Evolutionary conservation across 53 echinoderm and acorn worm genomes (phyloP).

Genomic region (Crossaster papposus): DNA sequence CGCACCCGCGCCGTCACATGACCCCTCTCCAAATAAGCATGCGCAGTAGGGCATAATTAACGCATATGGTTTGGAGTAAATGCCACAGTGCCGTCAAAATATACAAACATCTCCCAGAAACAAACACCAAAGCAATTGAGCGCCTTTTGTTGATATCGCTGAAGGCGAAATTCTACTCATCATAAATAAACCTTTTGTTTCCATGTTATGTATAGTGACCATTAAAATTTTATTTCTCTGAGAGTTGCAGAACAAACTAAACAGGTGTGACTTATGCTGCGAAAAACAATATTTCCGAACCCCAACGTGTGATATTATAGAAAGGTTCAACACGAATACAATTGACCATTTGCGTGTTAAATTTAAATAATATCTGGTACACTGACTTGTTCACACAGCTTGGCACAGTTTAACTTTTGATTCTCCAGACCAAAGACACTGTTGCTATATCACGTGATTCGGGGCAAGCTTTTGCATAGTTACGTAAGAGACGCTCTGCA

Average conservation of each 20-base stretch:
- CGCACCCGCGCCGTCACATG: not conserved
- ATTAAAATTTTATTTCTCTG: not conserved
- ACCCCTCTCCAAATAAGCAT: not conserved
- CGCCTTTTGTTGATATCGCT: not conserved
- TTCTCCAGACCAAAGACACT: no score
- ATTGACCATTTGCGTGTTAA: no score
- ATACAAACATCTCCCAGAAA: not conserved
- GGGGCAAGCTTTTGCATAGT: no score
- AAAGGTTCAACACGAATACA: no score
- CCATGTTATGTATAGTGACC: not conserved
- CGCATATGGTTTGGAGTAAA: not conserved
- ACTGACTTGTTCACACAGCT: no score
- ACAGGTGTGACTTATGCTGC: not conserved
- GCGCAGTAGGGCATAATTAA: slow-evolving; percentile 1
- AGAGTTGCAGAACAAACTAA: not conserved
- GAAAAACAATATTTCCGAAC: no score
- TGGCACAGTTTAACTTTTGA: no score
- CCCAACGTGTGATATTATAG: no score
- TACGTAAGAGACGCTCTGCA: no score
- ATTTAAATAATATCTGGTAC: no score
- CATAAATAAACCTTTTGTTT: not conserved
- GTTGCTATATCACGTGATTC: no score
- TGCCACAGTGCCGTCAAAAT: not conserved
- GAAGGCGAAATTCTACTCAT: not conserved
- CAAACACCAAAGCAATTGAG: not conserved